Conservation (phyloP, 2,797 vertebrate genomes). For the Sphenopsis melanotis region DNA sequence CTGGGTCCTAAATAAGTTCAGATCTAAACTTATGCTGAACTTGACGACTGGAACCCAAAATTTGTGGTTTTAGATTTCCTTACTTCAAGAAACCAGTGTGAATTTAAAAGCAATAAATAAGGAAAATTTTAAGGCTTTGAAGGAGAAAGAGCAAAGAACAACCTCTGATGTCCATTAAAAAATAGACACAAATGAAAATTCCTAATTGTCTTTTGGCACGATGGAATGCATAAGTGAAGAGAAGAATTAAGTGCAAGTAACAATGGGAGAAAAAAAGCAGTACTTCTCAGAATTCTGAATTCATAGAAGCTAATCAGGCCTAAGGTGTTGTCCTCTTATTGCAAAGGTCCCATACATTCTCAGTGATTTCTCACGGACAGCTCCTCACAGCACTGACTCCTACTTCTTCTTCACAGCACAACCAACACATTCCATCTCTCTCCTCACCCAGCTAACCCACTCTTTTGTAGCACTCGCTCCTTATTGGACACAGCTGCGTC, state of each 20-base stretch:
- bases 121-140: neutral
- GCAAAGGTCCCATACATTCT: too few relatives aligned
- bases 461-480: too few relatives aligned
- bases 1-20: neutral
- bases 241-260: neutral
- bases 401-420: too few relatives aligned
- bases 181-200: neutral
- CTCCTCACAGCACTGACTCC: too few relatives aligned
- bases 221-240: neutral
- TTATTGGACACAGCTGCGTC: too few relatives aligned
- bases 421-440: too few relatives aligned
- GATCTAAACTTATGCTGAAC: neutral
- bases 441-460: too few relatives aligned
- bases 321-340: neutral
- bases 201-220: neutral
- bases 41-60: neutral
- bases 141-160: neutral
- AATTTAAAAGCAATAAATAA: neutral
- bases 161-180: neutral
- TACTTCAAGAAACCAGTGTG: neutral
- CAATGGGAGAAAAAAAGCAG: accelerated
- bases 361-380: too few relatives aligned
- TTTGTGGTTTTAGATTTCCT: neutral
- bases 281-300: neutral
- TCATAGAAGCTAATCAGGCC: neutral